A percentile compares a stretch with the other conserved stretches of the same genome.
Conservation (phyloP, 1,140 invertebrate genomes). For the Matsumurasca onukii region DNA sequence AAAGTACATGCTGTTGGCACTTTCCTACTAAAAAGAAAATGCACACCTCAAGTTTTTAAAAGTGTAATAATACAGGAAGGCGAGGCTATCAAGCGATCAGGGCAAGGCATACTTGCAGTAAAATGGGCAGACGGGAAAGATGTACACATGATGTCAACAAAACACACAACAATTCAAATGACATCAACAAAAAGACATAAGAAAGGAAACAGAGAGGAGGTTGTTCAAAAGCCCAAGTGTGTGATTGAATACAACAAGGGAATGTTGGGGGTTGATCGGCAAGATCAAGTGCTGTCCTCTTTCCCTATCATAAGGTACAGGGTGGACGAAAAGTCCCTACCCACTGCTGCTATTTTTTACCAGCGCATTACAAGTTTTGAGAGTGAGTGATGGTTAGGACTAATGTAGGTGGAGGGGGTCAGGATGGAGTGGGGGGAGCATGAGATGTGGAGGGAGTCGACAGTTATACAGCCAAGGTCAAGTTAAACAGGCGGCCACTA, state of each 20-base stretch:
- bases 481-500: too few species aligned
- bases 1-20: neutral
- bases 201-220: neutral
- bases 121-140: neutral
- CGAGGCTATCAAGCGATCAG: neutral
- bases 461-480: too few species aligned
- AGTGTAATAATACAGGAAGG: neutral
- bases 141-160: neutral
- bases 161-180: neutral
- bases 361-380: too few species aligned
- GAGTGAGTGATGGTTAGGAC: too few species aligned
- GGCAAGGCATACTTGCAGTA: neutral
- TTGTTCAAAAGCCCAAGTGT: conserved; percentile 1
- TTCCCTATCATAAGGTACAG: conserved; percentile 13
- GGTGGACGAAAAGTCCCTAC: too few species aligned
- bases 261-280: neutral
- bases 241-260: neutral
- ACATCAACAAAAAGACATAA: neutral
- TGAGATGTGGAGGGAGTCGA: too few species aligned
- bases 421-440: too few species aligned
- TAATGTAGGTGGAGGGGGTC: too few species aligned
- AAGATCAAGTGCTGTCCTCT: neutral
- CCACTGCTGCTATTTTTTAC: too few species aligned
- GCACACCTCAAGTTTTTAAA: neutral
- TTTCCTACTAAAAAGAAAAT: neutral